Evolutionary conservation across 2,113 vertebrate genomes (phyloP).

Genomic region (Salvelinus namaycush): DNA sequence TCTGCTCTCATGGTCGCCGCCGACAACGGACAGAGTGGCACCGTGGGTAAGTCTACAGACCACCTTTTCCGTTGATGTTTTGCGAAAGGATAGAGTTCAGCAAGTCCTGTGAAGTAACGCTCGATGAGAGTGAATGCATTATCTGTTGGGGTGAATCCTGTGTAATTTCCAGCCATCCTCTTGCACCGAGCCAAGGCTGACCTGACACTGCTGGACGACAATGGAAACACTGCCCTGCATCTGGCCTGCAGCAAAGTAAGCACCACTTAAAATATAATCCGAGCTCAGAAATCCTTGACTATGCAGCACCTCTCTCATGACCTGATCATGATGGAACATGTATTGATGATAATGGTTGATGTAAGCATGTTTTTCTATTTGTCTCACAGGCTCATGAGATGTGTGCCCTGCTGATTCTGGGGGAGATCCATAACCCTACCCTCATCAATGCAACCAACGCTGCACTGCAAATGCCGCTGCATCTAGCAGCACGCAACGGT

Average conservation of each 20-base stretch:
- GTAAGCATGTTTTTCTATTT: not conserved
- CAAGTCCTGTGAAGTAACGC: not conserved
- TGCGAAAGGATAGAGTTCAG: too few relatives aligned
- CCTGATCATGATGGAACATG: not conserved
- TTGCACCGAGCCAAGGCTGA: constrained; percentile 92
- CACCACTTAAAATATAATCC: not conserved
- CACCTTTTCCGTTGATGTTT: not conserved
- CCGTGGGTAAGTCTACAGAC: constrained; percentile 79
- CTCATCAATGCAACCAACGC: constrained; percentile 97
- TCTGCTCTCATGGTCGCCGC: constrained; percentile 95
- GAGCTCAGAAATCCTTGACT: not conserved
- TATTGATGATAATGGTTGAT: too few relatives aligned
- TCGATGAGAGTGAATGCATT: not conserved
- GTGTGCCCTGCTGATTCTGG: constrained; percentile 97
- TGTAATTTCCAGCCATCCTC: constrained; percentile 82
- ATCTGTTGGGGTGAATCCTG: constrained; percentile 7
- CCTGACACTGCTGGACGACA: constrained; percentile 90
- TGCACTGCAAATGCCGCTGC: constrained; percentile 97
- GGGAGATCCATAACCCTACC: constrained; percentile 93
- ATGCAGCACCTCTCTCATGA: not conserved
- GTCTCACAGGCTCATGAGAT: constrained; percentile 90
- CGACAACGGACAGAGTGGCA: constrained; percentile 88
- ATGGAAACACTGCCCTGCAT: constrained; percentile 98
- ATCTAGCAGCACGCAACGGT: constrained; percentile 93
- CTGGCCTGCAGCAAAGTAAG: constrained; percentile 97